Conservation (phyloP, 2,113 vertebrate genomes). For the Nycticebus coucang region DNA sequence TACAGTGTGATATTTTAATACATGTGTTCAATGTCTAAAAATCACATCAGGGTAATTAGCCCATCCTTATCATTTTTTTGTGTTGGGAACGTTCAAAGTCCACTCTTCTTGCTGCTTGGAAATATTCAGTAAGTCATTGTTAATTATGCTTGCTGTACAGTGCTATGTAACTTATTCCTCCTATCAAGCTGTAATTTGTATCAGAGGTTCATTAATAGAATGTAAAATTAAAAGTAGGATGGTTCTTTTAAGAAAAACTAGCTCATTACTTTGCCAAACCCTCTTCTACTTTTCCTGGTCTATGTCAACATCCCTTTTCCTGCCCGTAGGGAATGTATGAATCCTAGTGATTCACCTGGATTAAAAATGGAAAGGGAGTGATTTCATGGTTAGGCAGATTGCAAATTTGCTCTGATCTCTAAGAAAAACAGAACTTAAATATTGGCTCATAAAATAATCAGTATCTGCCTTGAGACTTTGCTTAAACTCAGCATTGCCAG, state of each 20-base stretch:
- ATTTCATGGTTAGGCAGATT: neutral
- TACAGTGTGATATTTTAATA: neutral
- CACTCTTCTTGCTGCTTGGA: neutral
- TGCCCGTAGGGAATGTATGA: neutral
- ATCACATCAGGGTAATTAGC: neutral
- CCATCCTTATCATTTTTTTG: neutral
- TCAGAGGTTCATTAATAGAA: neutral
- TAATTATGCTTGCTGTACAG: neutral
- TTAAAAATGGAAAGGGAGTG: neutral
- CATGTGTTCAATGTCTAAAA: neutral
- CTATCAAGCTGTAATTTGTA: neutral
- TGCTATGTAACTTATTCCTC: neutral
- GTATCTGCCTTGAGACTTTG: neutral
- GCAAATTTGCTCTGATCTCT: neutral
- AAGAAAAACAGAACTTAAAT: conserved; percentile 7
- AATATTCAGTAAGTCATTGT: neutral
- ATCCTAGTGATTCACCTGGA: neutral
- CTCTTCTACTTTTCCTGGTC: neutral
- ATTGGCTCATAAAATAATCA: conserved; percentile 44
- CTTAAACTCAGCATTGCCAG: neutral
- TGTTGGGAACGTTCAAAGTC: neutral
- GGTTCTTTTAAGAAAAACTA: neutral
- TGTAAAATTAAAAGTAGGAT: neutral
- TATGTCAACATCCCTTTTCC: neutral
- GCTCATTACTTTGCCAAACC: neutral